Percentiles rank a stretch among this genome's conserved stretches.
Conservation (phyloP, 2,888 invertebrate genomes). For the Atethmia centrago region DNA sequence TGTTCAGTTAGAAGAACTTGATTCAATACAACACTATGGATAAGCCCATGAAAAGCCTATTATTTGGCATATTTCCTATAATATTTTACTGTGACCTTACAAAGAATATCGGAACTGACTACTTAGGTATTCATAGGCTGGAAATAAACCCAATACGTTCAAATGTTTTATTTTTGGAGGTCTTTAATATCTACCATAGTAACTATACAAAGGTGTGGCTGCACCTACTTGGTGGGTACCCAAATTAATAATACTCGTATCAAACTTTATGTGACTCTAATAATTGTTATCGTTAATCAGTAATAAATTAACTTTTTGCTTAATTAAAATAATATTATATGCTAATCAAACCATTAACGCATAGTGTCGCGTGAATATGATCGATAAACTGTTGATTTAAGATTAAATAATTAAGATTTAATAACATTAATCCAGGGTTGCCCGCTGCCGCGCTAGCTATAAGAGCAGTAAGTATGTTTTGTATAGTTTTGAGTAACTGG, state of each 20-base stretch:
- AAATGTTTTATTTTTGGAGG: not conserved
- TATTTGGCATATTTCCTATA: not conserved
- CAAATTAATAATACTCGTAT: not conserved
- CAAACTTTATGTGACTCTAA: conserved; percentile 37
- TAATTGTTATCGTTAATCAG: conserved; percentile 60
- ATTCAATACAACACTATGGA: too few species aligned
- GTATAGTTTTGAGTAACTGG: too few species aligned
- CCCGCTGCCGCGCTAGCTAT: too few species aligned
- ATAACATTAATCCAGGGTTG: conserved; percentile 1
- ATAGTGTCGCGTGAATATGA: conserved; percentile 68
- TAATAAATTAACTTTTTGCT: conserved; percentile 62
- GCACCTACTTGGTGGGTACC: not conserved
- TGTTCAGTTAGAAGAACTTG: too few species aligned
- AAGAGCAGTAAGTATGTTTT: too few species aligned
- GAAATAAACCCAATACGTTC: not conserved
- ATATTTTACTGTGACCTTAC: not conserved
- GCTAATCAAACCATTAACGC: conserved; percentile 68
- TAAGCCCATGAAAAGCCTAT: too few species aligned
- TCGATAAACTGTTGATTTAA: conserved; percentile 66
- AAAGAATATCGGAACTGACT: not conserved
- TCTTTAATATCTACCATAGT: not conserved
- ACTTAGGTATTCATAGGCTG: not conserved
- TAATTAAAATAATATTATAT: conserved; percentile 61
- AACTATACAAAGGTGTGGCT: conserved; percentile 1
- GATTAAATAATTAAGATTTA: conserved; percentile 35